A percentile compares a stretch with the other conserved stretches of the same genome.
These are phyloP conservation scores for Chiropotes sagulatus DNA, from an alignment of 2,797 vertebrate species.

Conservation along the genomic window DNA sequence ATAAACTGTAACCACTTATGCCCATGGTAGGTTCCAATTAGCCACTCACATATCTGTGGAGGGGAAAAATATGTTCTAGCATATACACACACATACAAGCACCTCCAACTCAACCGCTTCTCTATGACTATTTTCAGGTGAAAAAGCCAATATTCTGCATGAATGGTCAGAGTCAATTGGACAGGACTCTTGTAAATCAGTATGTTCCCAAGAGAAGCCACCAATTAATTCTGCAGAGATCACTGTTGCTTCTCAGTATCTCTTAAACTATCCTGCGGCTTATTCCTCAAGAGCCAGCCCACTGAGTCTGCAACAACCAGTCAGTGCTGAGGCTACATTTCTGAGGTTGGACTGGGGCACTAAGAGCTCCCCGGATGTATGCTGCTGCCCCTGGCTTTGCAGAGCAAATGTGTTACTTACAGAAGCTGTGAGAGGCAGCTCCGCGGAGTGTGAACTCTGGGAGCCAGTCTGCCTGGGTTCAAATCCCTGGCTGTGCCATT, in stretches of 20 bases:
- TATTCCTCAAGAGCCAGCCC: neutral
- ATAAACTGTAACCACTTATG: slow-evolving; percentile 37
- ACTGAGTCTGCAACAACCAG: rapidly evolving
- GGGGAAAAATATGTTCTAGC: neutral
- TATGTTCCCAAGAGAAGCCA: neutral
- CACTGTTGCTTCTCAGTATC: no score
- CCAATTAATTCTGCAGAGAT: neutral
- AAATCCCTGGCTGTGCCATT: neutral
- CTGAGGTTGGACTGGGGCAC: neutral
- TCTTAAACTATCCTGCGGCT: neutral
- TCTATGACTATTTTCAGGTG: neutral
- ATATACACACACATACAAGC: no score
- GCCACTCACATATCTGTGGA: slow-evolving; percentile 43
- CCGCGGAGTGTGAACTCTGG: neutral
- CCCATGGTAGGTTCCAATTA: slow-evolving; percentile 22
- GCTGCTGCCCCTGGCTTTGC: neutral
- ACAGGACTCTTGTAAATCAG: neutral
- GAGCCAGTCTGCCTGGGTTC: neutral
- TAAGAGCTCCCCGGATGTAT: neutral
- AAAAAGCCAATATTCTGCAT: neutral
- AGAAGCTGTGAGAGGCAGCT: neutral
- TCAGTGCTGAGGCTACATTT: neutral
- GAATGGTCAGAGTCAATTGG: neutral
- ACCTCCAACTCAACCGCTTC: neutral
- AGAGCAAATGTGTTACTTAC: neutral